A percentile compares a stretch with the other conserved stretches of the same genome.
Conservation (phyloP, 2,113 vertebrate species). For the Dasyprocta punctata region DNA sequence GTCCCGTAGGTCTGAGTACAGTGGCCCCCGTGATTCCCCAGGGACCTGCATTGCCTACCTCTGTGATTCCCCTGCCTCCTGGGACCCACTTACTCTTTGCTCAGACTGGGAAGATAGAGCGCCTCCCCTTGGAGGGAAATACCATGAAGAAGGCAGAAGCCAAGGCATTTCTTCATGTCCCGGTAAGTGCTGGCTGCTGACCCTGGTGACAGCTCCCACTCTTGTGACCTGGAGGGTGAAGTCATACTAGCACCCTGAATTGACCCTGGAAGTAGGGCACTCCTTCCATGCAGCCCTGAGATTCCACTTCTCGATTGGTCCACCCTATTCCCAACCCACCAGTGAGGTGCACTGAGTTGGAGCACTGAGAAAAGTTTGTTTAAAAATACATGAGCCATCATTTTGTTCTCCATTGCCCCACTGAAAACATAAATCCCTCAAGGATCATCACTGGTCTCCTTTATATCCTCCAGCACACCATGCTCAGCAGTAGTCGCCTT, state of each 20-base stretch:
- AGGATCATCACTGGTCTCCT: neutral
- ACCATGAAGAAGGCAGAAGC: slow-evolving; percentile 90
- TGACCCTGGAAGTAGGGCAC: neutral
- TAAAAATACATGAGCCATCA: neutral
- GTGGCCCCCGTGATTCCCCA: slow-evolving; percentile 82
- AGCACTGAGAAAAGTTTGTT: too few relatives aligned
- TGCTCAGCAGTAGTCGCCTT: neutral
- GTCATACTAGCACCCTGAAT: neutral
- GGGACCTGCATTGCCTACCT: slow-evolving; percentile 89
- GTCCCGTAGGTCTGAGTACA: slow-evolving; percentile 87
- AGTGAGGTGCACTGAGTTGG: fast-evolving
- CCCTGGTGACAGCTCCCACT: neutral
- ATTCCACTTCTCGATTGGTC: neutral
- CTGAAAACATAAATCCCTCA: neutral
- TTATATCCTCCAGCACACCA: neutral
- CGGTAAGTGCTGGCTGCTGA: slow-evolving; percentile 86
- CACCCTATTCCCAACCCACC: neutral
- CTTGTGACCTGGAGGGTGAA: neutral
- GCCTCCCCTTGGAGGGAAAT: slow-evolving; percentile 90
- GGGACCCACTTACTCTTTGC: slow-evolving; percentile 94
- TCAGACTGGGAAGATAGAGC: slow-evolving; percentile 94
- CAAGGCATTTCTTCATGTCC: slow-evolving; percentile 91
- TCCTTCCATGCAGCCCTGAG: neutral
- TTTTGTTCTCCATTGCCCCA: neutral
- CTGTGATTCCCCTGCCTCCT: slow-evolving; percentile 88